Percentiles rank a stretch among this genome's conserved stretches.
Conservation (phyloP, 2,797 vertebrate species). For the Sparidentex hasta region DNA sequence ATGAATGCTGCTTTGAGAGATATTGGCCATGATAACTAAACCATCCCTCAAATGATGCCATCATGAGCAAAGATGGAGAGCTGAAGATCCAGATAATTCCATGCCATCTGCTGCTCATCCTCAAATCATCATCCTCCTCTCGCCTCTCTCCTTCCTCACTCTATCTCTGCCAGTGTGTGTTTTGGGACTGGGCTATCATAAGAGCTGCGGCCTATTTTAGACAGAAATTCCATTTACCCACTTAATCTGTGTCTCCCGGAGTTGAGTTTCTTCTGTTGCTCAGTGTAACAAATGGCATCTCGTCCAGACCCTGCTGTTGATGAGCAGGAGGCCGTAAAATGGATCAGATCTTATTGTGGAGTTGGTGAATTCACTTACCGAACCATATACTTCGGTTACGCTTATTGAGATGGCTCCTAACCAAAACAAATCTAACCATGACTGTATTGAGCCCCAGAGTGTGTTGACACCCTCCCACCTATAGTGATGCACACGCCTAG, state of each 20-base stretch:
- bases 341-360: conserved; percentile 7
- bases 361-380: conserved; percentile 1
- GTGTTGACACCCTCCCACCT: conserved; percentile 60
- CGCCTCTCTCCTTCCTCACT: conserved; percentile 47
- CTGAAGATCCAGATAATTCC: conserved; percentile 74
- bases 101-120: conserved; percentile 73
- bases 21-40: conserved; percentile 21
- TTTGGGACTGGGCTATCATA: conserved; percentile 76
- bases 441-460: conserved; percentile 38
- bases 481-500: conserved; percentile 63
- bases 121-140: conserved; percentile 54
- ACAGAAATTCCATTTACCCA: conserved; percentile 76
- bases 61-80: conserved; percentile 56
- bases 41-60: conserved; percentile 37
- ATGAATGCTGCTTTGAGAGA: conserved; percentile 10
- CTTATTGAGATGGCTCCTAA: conserved; percentile 22
- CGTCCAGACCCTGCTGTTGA: conserved; percentile 3
- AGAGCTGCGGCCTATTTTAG: conserved; percentile 76
- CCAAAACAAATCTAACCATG: conserved; percentile 38
- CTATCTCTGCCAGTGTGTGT: conserved; percentile 64
- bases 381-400: neutral
- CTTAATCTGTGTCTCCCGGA: conserved; percentile 63
- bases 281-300: conserved; percentile 10
- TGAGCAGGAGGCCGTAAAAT: neutral
- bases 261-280: conserved; percentile 43